Percentiles rank a stretch among this genome's conserved stretches.
Evolutionary conservation across 2,888 invertebrate species (phyloP).

Genomic region (Pachliopta kotzebuea): DNA sequence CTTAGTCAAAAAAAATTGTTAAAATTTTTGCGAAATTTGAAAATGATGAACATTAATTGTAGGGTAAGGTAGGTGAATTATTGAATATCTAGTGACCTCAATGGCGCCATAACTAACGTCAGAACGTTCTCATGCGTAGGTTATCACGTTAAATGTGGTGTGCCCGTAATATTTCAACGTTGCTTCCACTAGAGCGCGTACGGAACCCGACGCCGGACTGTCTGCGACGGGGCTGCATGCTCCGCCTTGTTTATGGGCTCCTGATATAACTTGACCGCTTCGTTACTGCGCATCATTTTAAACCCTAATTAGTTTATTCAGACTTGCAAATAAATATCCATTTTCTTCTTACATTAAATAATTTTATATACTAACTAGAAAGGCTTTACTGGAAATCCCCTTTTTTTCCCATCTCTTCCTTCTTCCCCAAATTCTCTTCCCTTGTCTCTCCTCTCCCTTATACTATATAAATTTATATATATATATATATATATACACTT

Average conservation of each 20-base stretch:
- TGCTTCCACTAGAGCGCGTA: constrained; percentile 39
- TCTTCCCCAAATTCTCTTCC: too few relatives aligned
- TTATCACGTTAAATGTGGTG: constrained; percentile 45
- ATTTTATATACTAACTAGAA: not conserved
- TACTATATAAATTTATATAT: too few relatives aligned
- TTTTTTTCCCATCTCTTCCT: too few relatives aligned
- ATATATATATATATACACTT: too few relatives aligned
- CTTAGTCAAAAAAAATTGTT: not conserved
- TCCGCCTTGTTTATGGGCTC: constrained; percentile 29
- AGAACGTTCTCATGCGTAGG: constrained; percentile 40
- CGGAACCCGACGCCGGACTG: constrained; percentile 39
- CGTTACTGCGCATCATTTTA: constrained; percentile 10
- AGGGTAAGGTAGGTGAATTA: constrained; percentile 7
- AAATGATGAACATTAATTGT: not conserved
- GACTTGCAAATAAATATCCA: not conserved
- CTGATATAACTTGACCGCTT: constrained; percentile 36
- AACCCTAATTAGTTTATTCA: not conserved
- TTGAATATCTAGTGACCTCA: constrained; percentile 28
- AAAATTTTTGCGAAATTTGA: not conserved
- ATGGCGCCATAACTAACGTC: constrained; percentile 33
- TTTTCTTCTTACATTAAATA: not conserved
- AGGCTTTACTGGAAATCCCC: too few relatives aligned
- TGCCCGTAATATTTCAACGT: constrained; percentile 45
- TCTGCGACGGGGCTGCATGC: constrained; percentile 32
- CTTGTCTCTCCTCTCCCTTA: too few relatives aligned